Conservation (phyloP, 1,140 invertebrate species). For the Stenopsyche tienmushanensis region DNA sequence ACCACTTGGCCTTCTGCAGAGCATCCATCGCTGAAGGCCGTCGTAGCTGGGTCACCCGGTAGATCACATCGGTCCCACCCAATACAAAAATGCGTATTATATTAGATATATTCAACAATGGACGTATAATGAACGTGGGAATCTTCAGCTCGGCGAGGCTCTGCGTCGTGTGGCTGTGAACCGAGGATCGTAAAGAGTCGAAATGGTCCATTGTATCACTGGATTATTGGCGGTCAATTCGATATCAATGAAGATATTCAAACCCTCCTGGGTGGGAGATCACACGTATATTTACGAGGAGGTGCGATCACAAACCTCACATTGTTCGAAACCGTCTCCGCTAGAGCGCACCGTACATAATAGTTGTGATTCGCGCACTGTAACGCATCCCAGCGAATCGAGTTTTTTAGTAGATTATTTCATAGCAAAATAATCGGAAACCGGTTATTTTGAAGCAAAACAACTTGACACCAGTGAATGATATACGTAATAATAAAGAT, state of each 20-base stretch:
- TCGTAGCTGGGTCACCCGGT: slow-evolving; percentile 6
- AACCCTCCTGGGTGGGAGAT: slow-evolving; percentile 16
- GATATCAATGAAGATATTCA: neutral
- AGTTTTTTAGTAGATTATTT: too few relatives aligned
- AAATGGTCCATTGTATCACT: slow-evolving; percentile 21
- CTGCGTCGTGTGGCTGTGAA: neutral
- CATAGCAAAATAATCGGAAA: too few relatives aligned
- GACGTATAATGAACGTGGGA: slow-evolving; percentile 19
- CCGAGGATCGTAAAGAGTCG: slow-evolving; percentile 2
- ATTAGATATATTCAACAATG: slow-evolving; percentile 9
- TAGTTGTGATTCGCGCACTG: too few relatives aligned
- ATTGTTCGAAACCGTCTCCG: neutral
- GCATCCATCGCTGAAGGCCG: slow-evolving; percentile 3
- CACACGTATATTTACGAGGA: slow-evolving; percentile 5
- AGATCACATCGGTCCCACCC: slow-evolving; percentile 20
- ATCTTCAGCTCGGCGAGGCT: neutral
- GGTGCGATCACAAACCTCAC: neutral
- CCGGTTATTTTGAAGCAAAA: too few relatives aligned
- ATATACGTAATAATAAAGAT: too few relatives aligned
- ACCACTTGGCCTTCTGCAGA: neutral
- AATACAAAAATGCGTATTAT: slow-evolving; percentile 9
- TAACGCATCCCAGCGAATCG: too few relatives aligned
- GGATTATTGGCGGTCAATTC: neutral
- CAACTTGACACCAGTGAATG: too few relatives aligned
- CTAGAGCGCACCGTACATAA: neutral